Evolutionary conservation across 2,113 vertebrate species (phyloP).

Genomic region (Limanda limanda): DNA sequence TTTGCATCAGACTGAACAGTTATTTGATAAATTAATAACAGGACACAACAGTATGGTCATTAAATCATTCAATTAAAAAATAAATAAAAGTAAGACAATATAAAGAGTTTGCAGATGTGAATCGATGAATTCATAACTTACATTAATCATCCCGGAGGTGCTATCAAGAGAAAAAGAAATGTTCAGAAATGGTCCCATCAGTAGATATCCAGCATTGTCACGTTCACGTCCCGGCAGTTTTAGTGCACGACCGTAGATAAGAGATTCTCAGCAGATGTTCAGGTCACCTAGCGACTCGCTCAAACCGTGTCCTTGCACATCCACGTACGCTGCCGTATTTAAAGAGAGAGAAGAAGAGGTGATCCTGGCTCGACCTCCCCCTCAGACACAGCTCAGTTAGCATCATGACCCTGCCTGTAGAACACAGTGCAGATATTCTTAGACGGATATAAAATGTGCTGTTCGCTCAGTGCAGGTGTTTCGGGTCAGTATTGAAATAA

Average conservation of each 20-base stretch:
- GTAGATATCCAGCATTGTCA: conserved; percentile 2
- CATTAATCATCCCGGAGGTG: conserved; percentile 4
- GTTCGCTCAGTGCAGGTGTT: neutral
- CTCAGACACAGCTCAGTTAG: conserved; percentile 38
- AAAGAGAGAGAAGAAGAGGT: conserved; percentile 41
- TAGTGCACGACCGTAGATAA: neutral
- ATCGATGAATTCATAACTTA: conserved; percentile 38
- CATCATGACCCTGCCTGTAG: conserved; percentile 13
- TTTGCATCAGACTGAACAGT: neutral
- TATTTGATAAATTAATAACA: neutral
- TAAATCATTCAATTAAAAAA: neutral
- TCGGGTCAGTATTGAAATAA: neutral
- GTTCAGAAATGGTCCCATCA: neutral
- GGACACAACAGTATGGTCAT: neutral
- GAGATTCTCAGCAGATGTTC: conserved; percentile 14
- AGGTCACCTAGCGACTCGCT: conserved; percentile 14
- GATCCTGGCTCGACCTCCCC: conserved; percentile 19
- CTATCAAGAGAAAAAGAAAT: neutral
- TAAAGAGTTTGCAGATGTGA: neutral
- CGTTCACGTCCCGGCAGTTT: conserved; percentile 5
- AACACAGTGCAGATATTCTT: conserved; percentile 10
- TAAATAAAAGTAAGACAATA: neutral
- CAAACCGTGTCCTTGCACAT: conserved; percentile 18
- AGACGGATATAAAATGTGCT: conserved; percentile 3
- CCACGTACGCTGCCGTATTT: conserved; percentile 42